A percentile compares a stretch with the other conserved stretches of the same genome.
Conservation (phyloP, 2,888 invertebrate species). For the Harpalus rubripes region DNA sequence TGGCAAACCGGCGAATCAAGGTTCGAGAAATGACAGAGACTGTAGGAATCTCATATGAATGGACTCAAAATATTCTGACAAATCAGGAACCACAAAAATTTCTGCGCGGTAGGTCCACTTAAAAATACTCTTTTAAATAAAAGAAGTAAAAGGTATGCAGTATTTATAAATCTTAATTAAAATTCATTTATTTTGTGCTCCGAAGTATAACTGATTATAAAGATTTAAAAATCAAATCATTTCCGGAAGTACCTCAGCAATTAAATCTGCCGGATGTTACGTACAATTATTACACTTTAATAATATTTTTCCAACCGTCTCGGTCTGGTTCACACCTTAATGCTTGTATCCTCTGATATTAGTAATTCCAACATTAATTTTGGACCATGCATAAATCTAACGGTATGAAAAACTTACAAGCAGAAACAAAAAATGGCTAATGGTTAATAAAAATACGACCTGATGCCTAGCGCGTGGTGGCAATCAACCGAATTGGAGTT, state of each 20-base stretch:
- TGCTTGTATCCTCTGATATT: conserved; percentile 38
- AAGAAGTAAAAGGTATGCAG: neutral
- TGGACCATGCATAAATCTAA: neutral
- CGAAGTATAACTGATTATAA: neutral
- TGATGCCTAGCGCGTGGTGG: neutral
- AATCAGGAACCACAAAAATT: no score
- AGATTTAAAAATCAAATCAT: conserved; percentile 4
- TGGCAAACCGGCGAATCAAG: no score
- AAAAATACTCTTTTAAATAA: no score
- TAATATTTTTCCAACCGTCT: conserved; percentile 29
- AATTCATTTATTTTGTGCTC: neutral
- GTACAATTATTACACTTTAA: conserved; percentile 15
- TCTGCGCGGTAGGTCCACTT: no score
- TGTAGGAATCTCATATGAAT: no score
- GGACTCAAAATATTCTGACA: no score
- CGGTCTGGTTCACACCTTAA: conserved; percentile 29
- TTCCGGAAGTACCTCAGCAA: neutral
- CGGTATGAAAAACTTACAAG: conserved; percentile 25
- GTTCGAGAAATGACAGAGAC: no score
- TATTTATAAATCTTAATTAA: neutral
- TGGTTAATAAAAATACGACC: neutral
- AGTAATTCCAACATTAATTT: conserved; percentile 41
- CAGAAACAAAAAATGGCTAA: neutral
- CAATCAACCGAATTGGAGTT: neutral
- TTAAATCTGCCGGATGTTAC: neutral